These are phyloP conservation scores for Vipera latastei DNA, from an alignment of 2,797 vertebrate genomes.

Conservation along the genomic window DNA sequence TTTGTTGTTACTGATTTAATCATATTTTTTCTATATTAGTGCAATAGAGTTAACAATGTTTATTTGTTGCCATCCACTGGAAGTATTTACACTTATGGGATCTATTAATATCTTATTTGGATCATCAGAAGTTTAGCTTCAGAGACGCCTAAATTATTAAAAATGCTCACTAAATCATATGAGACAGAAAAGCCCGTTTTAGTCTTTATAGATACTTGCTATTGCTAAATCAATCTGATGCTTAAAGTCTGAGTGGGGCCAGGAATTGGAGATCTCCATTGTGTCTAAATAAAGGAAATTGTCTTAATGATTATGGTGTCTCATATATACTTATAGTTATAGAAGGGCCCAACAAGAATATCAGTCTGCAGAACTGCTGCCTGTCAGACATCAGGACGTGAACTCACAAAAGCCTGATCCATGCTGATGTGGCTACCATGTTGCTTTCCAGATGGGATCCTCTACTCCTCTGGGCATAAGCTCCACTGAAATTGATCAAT, in stretches of 20 bases:
- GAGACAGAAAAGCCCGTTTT: not conserved
- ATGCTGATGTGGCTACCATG: too few species aligned
- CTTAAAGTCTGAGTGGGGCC: not conserved
- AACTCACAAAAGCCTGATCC: not conserved
- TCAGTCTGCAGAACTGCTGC: not conserved
- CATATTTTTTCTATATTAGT: not conserved
- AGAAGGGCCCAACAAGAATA: not conserved
- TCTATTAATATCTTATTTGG: not conserved
- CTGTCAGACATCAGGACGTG: not conserved
- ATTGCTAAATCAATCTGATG: not conserved
- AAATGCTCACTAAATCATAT: not conserved
- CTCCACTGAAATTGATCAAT: not conserved
- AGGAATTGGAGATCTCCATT: not conserved
- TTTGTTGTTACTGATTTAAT: not conserved
- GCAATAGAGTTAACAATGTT: not conserved
- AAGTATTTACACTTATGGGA: not conserved
- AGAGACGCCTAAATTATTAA: not conserved
- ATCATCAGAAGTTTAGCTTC: not conserved
- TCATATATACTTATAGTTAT: not conserved
- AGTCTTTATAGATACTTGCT: not conserved
- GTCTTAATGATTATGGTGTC: not conserved
- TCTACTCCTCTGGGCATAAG: not conserved
- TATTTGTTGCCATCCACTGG: not conserved
- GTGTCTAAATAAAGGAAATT: not conserved
- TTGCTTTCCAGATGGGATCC: not conserved